Base-by-base conservation (phyloP, 2,113 vertebrate species). In the Pithys albifrons region DNA sequence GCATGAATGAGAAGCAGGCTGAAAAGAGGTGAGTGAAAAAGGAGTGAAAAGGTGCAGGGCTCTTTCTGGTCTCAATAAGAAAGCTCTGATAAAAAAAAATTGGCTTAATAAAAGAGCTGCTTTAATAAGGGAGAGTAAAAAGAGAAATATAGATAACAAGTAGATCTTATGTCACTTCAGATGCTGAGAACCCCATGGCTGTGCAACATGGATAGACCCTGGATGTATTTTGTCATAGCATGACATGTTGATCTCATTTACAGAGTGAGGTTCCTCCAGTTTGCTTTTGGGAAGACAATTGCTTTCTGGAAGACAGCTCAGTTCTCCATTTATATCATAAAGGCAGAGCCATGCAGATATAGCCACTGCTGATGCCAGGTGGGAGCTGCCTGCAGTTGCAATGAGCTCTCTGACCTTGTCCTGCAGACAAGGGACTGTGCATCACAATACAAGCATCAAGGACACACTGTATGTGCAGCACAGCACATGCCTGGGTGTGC, bases 131-230 rank as follows among this genome's bases (percentile, higher is more conserved):
- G 2, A 28, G 8, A 81, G n/a, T 16, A 22, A 69, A 58, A 35
- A 18, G 17, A 76, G 7, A 20, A 64, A 35, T 33, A 25, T 0
- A 64, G 7, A 31, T 24, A 58, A 2, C 23, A 64, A 54, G 12
- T 22, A 67, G 76, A 67, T 61, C 14, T 49, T 61, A 37, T 1
- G 2, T 33, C 7, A 27, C 22, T 48, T 86, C 23, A 66, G 52
- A 39, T 22, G 7, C 10, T 89, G 67, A 41, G 22, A 55, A 31
- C 2, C 2, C 10, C 4, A 6, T 12, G 24, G 11, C 4, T 51
- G 13, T 22, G 7, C 14, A 52, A 28, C 17, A 1, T 2, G 8
- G 22, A 33, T 1, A 3, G 29, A 13, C 3, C 5, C 19, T 62
- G n/a, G 6, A 48, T 28, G 24, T 23, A 45, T 37, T 78, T 75